A percentile compares a stretch with the other conserved stretches of the same genome.
phyloP scores from a whole-genome alignment of 1,140 invertebrate species.

The Halictus rubicundus region DNA sequence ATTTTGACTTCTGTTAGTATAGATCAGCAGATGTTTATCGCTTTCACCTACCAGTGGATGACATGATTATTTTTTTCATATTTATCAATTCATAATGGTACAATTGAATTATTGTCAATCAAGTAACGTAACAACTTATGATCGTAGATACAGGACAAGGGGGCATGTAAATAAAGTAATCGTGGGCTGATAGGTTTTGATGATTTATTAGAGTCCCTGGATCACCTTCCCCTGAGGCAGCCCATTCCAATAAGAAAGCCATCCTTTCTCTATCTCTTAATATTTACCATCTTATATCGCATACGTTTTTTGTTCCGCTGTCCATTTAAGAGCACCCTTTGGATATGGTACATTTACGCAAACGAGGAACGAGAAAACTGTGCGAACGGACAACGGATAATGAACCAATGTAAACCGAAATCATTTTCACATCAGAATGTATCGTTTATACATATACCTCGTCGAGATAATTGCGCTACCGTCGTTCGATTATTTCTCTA shows the following conservation, averaged over 20 bases:
- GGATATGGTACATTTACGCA: constrained; percentile 65
- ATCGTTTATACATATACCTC: constrained; percentile 25
- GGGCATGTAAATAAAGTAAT: constrained; percentile 27
- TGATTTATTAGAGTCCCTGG: constrained; percentile 64
- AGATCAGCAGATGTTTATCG: too few relatives aligned
- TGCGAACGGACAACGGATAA: constrained; percentile 42
- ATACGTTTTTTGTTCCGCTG: constrained; percentile 54
- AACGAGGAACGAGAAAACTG: constrained; percentile 57
- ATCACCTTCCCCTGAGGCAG: constrained; percentile 63
- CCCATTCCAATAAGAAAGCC: constrained; percentile 60
- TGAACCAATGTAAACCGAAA: constrained; percentile 38
- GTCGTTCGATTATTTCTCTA: constrained; percentile 20
- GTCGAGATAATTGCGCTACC: constrained; percentile 18
- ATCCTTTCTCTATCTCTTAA: constrained; percentile 45
- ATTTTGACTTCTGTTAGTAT: too few relatives aligned
- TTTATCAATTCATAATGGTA: not conserved
- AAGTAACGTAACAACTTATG: too few relatives aligned
- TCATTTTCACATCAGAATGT: constrained; percentile 33
- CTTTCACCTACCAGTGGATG: too few relatives aligned
- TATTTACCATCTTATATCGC: constrained; percentile 38
- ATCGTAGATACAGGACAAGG: not conserved
- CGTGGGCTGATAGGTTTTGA: constrained; percentile 51
- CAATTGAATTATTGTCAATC: not conserved
- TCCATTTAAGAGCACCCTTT: constrained; percentile 66
- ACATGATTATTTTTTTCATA: too few relatives aligned